Base-by-base conservation (phyloP, 2,113 vertebrate species). In the Osmerus eperlanus region DNA sequence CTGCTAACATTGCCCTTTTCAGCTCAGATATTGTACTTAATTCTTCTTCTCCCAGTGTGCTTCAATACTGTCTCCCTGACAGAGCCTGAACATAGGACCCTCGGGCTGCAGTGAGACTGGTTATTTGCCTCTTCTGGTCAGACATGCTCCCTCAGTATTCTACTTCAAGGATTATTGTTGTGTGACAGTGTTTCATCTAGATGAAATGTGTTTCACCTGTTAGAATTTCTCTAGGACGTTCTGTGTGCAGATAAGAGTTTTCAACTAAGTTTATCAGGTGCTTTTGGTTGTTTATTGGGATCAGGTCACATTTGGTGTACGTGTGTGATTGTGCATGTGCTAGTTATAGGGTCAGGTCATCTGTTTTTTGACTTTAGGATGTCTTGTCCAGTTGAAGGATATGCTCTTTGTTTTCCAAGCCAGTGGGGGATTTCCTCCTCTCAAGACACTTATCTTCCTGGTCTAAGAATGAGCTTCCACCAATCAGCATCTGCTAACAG, bases 371-470 rank as follows among this genome's bases (percentile, higher is more conserved):
- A 47, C 59, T 70, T 41, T 12, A 59, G n/a, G 68, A 21, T 14
- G 55, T 59, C 28, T 21, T 36, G 55, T 59, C n/a, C 21, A 3
- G n/a, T 12, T 3, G 18, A n/a, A 70, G 16, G 29, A 70, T 25
- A 4, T 16, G 4, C 18, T 70, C 55, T 60, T 51, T 32, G 54
- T 32, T 28, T 59, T 41, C 4, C 12, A 25, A 11, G 54, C 11
- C 18, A 18, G 67, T 21, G 21, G 32, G 72, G 61, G 61, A 69
- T 62, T 74, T 67, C 73, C 76, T 72, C 41, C 29, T 32, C 28
- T 51, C 64, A 28, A 25, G 12, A 8, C 32, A 29, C 28, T 32
- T 32, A 68, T 58, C 52, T 68, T 28, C 53, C 23, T 32, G 21
- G 16, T 11, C 67, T 56, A 58, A 56, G 56, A 56, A 28, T 19